Evolutionary conservation across 92 coral and sea anemone species (phyloP).

Genomic region (Diadumene lineata): DNA sequence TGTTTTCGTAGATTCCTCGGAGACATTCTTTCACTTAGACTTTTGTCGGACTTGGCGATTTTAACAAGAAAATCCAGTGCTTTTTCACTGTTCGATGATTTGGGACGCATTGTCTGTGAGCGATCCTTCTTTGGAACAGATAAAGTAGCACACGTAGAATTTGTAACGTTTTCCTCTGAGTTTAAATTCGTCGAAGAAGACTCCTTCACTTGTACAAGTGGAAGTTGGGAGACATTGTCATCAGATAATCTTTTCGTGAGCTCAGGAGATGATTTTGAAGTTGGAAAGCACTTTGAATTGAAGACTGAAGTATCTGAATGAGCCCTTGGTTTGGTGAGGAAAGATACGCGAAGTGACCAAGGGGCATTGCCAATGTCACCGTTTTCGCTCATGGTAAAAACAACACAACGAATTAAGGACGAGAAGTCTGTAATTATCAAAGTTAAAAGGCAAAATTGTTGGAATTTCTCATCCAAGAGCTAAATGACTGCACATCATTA

Average conservation of each 20-base stretch:
- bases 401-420: not conserved
- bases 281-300: constrained; percentile 23
- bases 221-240: not conserved
- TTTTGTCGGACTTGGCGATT: constrained; percentile 43
- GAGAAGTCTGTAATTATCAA: not conserved
- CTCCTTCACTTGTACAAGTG: not conserved
- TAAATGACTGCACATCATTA: constrained; percentile 11
- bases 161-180: not conserved
- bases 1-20: constrained; percentile 34
- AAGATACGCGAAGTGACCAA: constrained; percentile 17
- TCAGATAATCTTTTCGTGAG: constrained; percentile 2
- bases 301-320: constrained; percentile 66
- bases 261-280: constrained; percentile 27
- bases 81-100: constrained; percentile 57
- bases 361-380: constrained; percentile 13
- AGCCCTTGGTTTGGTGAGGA: constrained; percentile 46
- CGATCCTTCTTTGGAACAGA: constrained; percentile 20
- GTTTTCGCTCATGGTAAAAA: not conserved
- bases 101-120: constrained; percentile 36
- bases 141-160: not conserved
- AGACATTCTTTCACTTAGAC: constrained; percentile 42
- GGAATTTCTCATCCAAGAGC: not conserved
- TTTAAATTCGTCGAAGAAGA: constrained; percentile 10
- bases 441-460: constrained; percentile 2
- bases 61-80: constrained; percentile 62